These are phyloP conservation scores for Heliangelus exortis DNA, from an alignment of 2,797 vertebrate genomes.

Conservation along the genomic window DNA sequence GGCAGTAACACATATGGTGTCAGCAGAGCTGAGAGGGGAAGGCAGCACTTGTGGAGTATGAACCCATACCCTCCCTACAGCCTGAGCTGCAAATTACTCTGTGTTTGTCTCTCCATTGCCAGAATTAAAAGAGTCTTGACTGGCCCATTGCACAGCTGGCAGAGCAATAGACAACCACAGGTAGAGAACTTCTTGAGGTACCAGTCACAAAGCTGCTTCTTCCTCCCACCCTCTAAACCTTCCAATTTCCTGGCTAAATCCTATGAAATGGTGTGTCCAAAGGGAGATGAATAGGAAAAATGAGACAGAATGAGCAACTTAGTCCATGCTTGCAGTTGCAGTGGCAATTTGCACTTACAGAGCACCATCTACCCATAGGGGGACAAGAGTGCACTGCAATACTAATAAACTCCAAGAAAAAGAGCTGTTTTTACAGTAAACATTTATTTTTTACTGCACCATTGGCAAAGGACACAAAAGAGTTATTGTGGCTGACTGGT, in stretches of 20 bases:
- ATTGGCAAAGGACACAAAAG: not conserved
- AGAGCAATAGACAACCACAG: not conserved
- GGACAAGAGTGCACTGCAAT: not conserved
- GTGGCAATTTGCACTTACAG: not conserved
- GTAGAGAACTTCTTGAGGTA: not conserved
- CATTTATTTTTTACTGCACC: not conserved
- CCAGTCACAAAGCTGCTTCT: not conserved
- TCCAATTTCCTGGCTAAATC: not conserved
- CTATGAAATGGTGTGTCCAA: not conserved
- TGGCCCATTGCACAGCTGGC: not conserved
- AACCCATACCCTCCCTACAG: not conserved
- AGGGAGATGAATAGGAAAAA: not conserved
- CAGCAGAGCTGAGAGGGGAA: not conserved
- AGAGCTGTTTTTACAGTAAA: not conserved
- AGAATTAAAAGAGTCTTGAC: not conserved
- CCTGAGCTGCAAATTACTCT: not conserved
- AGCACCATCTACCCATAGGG: not conserved
- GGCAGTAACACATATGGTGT: not conserved
- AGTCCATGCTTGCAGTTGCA: not conserved
- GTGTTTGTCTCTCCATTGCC: not conserved
- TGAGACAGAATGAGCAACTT: not conserved
- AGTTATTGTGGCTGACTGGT: not conserved
- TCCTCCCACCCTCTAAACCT: not conserved
- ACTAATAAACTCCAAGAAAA: not conserved
- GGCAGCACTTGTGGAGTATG: fast-evolving